phyloP scores from a whole-genome alignment of 1,140 invertebrate species.

The Macrotrachela quadricornifera region DNA sequence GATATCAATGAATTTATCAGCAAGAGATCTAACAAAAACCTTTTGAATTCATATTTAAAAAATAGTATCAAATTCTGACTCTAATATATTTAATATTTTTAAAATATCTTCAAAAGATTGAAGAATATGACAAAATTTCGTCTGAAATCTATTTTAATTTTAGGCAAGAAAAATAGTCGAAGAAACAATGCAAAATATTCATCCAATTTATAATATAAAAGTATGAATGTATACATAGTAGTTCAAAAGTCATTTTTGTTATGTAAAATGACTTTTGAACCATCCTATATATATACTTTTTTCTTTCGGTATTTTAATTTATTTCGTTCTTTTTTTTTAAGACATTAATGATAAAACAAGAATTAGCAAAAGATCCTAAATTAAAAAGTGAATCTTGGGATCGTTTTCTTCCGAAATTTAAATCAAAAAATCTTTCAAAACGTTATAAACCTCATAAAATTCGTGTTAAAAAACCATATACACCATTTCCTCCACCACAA shows the following conservation, averaged over 20 bases:
- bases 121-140: too few species aligned
- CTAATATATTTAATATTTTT: too few species aligned
- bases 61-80: too few species aligned
- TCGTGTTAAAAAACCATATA: constrained; percentile 41
- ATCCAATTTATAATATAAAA: constrained; percentile 98
- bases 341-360: constrained; percentile 84
- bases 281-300: background rate
- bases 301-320: background rate
- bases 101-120: too few species aligned
- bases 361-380: constrained; percentile 67
- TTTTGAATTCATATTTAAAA: too few species aligned
- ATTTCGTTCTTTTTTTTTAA: constrained; percentile 11
- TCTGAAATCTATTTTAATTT: too few species aligned
- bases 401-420: constrained; percentile 83
- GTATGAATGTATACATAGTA: constrained; percentile 13
- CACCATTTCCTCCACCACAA: constrained; percentile 84
- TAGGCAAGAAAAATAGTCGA: constrained; percentile 74
- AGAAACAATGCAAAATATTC: constrained; percentile 95
- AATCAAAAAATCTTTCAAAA: constrained; percentile 66
- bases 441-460: constrained; percentile 47
- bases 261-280: too few species aligned
- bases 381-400: constrained; percentile 89
- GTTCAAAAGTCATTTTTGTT: background rate
- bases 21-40: too few species aligned
- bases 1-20: too few species aligned